Base-by-base conservation (phyloP, 2,797 vertebrate species). In the Rhodeus uyekii region DNA sequence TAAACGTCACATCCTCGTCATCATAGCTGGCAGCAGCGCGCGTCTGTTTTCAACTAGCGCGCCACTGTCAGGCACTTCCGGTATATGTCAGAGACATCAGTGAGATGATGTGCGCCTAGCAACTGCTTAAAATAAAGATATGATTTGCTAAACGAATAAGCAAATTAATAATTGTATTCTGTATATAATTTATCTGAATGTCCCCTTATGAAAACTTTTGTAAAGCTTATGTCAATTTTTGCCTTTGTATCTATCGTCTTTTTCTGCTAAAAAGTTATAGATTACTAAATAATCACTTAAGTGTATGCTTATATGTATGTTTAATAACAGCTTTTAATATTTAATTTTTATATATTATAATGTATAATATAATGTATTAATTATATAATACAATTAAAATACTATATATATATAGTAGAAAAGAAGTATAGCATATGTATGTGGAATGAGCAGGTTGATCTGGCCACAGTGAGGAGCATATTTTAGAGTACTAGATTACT, bases 31-130 rank as follows among this genome's bases (percentile, higher is more conserved):
- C 58, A 73, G 18, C 32, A 32, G 22, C 69, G 58, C 58, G 68
- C 42, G 38, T 67, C 3, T 73, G 58, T 79, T 75, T 79, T 79
- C 86, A 94, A 95, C 92, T 68, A 85, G 58, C 93, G 93, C 93
- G 93, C 92, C 92, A 90, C 76, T 90, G 88, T 90, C 88, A 48
- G n/a, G 44, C 65, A 83, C 77, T 87, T 85, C 83, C 83, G 80
- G 68, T 48, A 36, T 50, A 61, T 61, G 55, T 63, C 55, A 39
- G 71, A 74, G 1, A 22, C 16, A 2, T 24, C 46, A 58, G 8
- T 29, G 27, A 72, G 10, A 50, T 29, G 16, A 10, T 32, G 8
- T 69, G 18, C 9, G 24, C 14, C 27, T 68, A 14, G 27, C 42
- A 46, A 46, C 68, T 29, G 44, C 16, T 71, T 42, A 14, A 44